Conservation (phyloP, 2,888 invertebrate genomes). For the Pristionchus fissidentatus region DNA sequence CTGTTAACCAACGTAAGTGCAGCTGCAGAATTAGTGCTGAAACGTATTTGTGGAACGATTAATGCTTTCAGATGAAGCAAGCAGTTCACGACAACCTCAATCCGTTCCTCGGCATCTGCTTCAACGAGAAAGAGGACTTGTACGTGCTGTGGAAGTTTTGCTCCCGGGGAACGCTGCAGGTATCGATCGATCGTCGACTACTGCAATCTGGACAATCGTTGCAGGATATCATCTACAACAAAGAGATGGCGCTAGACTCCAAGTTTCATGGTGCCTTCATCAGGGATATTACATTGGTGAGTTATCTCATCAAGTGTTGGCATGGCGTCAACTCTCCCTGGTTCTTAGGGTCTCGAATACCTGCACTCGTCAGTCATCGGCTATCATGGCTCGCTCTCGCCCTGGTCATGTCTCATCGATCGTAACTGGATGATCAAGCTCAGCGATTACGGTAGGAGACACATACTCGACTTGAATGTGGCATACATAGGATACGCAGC, state of each 20-base stretch:
- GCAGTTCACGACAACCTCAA: constrained; percentile 96
- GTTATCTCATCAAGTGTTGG: not conserved
- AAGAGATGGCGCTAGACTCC: constrained; percentile 94
- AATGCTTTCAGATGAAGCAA: constrained; percentile 83
- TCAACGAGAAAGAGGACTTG: constrained; percentile 75
- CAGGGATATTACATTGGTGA: constrained; percentile 95
- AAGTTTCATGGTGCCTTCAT: constrained; percentile 97
- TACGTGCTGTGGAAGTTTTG: constrained; percentile 74
- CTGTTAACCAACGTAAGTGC: constrained; percentile 55
- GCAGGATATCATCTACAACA: constrained; percentile 95
- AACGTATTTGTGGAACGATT: not conserved
- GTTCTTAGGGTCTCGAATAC: constrained; percentile 71
- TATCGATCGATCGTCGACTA: not conserved
- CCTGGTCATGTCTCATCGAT: constrained; percentile 74
- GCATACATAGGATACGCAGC: not conserved
- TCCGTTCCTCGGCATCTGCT: constrained; percentile 88
- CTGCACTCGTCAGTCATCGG: constrained; percentile 70
- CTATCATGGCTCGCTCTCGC: constrained; percentile 72
- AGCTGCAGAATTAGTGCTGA: constrained; percentile 45
- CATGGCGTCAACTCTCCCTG: not conserved
- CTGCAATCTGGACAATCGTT: constrained; percentile 15
- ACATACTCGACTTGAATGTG: not conserved
- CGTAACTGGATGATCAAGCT: constrained; percentile 74
- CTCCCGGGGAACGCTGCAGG: constrained; percentile 71
- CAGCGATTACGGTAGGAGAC: constrained; percentile 67